Percentiles rank a stretch among this genome's conserved stretches.
Evolutionary conservation across 2,113 vertebrate species (phyloP).

Genomic region (Panurus biarmicus): DNA sequence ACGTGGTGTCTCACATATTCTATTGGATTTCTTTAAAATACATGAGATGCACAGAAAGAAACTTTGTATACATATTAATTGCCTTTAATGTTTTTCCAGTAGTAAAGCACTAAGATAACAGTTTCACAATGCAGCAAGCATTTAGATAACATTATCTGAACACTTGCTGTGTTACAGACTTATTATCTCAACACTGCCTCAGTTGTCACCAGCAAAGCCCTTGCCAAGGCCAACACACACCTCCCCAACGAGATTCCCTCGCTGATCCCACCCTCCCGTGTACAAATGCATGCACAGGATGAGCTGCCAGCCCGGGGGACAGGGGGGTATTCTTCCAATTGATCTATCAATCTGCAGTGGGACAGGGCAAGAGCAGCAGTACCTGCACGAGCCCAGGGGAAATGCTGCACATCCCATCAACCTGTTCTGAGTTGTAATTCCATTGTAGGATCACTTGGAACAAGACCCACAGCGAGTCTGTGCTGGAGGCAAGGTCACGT

Average conservation of each 20-base stretch:
- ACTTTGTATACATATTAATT: conserved; percentile 48
- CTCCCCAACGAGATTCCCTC: not conserved
- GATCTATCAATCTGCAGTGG: not conserved
- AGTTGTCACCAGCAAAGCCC: conserved; percentile 45
- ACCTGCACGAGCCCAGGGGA: not conserved
- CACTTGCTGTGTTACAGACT: conserved; percentile 10
- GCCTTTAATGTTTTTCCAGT: conserved; percentile 26
- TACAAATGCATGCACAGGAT: not conserved
- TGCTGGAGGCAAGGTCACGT: not conserved
- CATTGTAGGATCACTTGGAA: accelerated
- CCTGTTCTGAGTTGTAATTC: not conserved
- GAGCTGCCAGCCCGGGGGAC: not conserved
- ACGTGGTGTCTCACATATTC: not conserved
- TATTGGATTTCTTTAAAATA: not conserved
- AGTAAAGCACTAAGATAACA: conserved; percentile 41
- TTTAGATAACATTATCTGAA: conserved; percentile 54
- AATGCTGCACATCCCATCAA: not conserved
- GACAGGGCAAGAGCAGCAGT: not conserved
- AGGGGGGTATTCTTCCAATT: not conserved
- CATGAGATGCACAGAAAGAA: not conserved
- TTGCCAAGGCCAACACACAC: conserved; percentile 30
- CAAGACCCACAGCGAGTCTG: not conserved
- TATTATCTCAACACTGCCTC: conserved; percentile 33
- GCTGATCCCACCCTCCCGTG: not conserved
- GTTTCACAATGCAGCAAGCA: conserved; percentile 40